Percentiles rank a stretch among this genome's conserved stretches.
These are phyloP conservation scores for Saguinus midas DNA, from an alignment of 2,113 vertebrate genomes.

Conservation along the genomic window DNA sequence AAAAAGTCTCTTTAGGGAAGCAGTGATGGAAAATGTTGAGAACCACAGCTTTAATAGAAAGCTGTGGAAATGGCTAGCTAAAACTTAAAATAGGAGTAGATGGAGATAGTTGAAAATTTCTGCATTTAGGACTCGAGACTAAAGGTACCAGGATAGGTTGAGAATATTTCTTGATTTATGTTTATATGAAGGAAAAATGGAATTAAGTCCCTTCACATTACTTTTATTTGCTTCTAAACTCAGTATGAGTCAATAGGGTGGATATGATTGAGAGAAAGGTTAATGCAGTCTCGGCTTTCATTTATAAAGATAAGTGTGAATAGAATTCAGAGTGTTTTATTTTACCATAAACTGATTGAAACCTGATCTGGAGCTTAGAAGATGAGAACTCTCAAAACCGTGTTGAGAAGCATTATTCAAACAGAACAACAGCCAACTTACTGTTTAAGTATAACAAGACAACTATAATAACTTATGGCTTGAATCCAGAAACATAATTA, in stretches of 20 bases:
- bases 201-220: neutral
- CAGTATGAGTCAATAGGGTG: neutral
- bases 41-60: neutral
- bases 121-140: neutral
- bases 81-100: neutral
- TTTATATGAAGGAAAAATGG: neutral
- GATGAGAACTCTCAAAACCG: neutral
- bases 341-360: neutral
- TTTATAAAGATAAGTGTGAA: neutral
- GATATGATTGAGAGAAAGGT: neutral
- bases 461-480: neutral
- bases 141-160: neutral
- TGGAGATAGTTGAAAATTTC: neutral
- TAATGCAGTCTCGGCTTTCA: neutral
- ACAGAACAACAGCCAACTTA: neutral
- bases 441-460: neutral
- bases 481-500: neutral
- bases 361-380: neutral
- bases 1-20: neutral
- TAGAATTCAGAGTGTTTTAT: neutral
- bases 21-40: neutral
- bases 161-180: neutral
- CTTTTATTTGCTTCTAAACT: neutral
- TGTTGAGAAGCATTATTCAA: neutral
- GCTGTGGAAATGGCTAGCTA: neutral